Evolutionary conservation across 2,888 invertebrate genomes (phyloP).

Genomic region (Orthonevra nobilis): DNA sequence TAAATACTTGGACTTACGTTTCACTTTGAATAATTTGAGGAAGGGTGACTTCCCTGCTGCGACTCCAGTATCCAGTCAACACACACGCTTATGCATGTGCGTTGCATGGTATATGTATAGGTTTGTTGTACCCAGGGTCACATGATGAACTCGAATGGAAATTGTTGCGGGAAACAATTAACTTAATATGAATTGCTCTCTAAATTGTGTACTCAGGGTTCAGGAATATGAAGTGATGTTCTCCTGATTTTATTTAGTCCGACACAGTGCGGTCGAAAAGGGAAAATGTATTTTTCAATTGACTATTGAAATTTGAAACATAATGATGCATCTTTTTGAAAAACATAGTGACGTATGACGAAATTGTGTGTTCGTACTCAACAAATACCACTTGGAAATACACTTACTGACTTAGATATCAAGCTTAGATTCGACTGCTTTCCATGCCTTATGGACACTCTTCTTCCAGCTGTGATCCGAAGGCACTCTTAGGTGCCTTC

Average conservation of each 20-base stretch:
- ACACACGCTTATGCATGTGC: not conserved
- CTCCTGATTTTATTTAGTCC: slow-evolving; percentile 28
- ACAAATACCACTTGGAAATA: no score
- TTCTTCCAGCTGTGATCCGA: no score
- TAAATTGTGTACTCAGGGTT: slow-evolving; percentile 64
- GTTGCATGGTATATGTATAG: no score
- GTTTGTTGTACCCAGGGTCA: slow-evolving; percentile 26
- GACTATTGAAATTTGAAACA: no score
- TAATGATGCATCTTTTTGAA: no score
- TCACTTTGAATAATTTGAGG: slow-evolving; percentile 49
- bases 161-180: slow-evolving; percentile 73
- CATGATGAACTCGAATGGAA: slow-evolving; percentile 54
- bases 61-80: not conserved
- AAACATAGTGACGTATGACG: no score
- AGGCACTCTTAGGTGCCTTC: no score
- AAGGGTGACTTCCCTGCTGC: slow-evolving; percentile 1
- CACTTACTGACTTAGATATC: no score
- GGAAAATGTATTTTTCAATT: no score
- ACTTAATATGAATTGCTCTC: slow-evolving; percentile 72
- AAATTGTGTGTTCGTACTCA: no score
- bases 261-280: slow-evolving; percentile 34
- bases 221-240: slow-evolving; percentile 62
- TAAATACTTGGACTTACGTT: slow-evolving; percentile 60
- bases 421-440: no score
- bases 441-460: no score